Evolutionary conservation across 2,113 vertebrate genomes (phyloP).

Genomic region (Serinus canaria): DNA sequence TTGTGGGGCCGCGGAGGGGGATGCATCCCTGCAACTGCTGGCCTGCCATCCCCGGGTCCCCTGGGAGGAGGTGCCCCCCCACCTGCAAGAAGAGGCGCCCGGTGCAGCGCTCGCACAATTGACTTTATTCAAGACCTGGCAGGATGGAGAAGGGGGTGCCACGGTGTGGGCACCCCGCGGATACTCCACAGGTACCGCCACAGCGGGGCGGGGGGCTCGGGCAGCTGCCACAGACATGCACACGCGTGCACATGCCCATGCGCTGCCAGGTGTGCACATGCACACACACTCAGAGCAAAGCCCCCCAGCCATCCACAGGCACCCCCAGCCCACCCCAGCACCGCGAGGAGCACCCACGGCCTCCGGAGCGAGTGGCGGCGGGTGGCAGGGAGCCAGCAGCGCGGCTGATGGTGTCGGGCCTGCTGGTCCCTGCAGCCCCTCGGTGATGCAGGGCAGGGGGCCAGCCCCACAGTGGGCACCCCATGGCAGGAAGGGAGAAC

Average conservation of each 20-base stretch:
- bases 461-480: neutral
- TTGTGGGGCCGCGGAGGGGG: neutral
- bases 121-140: constrained; percentile 47
- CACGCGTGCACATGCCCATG: neutral
- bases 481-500: neutral
- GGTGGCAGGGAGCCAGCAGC: neutral
- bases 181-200: neutral
- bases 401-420: neutral
- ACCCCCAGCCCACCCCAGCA: neutral
- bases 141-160: neutral
- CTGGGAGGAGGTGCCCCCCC: neutral
- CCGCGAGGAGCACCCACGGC: neutral
- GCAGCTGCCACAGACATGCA: neutral
- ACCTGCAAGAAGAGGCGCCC: neutral
- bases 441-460: neutral
- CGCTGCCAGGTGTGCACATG: neutral
- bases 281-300: neutral
- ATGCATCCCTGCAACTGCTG: neutral
- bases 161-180: neutral
- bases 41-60: neutral
- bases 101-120: neutral
- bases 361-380: accelerated
- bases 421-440: neutral
- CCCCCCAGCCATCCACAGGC: neutral
- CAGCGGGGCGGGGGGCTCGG: neutral